These are phyloP conservation scores for Corythaixoides concolor DNA, from an alignment of 2,113 vertebrate genomes.

Conservation along the genomic window DNA sequence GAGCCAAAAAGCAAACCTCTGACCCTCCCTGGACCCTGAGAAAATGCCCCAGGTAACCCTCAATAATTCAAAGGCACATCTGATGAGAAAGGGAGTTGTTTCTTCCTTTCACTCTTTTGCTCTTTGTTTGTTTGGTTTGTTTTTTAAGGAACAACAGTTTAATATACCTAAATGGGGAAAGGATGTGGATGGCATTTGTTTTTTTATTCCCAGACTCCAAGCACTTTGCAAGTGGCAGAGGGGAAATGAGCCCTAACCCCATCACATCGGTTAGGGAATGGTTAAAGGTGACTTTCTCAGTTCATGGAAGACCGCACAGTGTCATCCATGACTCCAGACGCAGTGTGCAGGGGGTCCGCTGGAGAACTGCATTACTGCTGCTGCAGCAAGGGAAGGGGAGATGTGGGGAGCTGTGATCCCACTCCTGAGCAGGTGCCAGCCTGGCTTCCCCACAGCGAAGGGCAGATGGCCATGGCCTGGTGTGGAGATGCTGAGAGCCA, in stretches of 20 bases:
- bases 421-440: not conserved
- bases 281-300: not conserved
- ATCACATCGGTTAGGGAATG: not conserved
- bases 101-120: not conserved
- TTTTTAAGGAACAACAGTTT: not conserved
- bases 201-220: not conserved
- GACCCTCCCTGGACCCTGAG: not conserved
- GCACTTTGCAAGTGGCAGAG: not conserved
- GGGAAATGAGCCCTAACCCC: not conserved
- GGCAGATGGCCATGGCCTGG: accelerated
- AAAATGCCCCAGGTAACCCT: not conserved
- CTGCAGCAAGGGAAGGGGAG: not conserved
- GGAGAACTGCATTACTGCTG: not conserved
- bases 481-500: accelerated
- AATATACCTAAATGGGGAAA: not conserved
- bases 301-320: not conserved
- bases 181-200: accelerated
- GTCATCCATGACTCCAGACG: not conserved
- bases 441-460: not conserved
- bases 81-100: not conserved
- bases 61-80: not conserved
- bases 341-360: not conserved
- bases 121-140: not conserved
- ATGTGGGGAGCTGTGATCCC: accelerated
- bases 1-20: not conserved